Evolutionary conservation across 2,888 invertebrate genomes (phyloP), one percentile per base, ranked within the genome.

Genomic region (Flexamia atlantica): DNA sequence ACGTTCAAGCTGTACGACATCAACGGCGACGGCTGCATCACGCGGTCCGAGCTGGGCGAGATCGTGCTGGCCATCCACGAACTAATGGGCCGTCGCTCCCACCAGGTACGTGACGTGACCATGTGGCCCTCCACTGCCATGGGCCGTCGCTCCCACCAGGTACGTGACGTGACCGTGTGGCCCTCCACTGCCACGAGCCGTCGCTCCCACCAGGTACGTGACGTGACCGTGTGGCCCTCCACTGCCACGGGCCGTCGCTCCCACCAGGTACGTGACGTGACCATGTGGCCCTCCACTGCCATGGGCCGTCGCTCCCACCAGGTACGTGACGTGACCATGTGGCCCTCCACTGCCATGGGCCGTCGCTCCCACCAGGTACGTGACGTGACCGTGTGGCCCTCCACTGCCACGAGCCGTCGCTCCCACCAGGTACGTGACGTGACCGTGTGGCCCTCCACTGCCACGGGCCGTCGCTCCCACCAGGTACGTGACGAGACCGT

Each of bases 1-100:
- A 97, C 98, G 20, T 99, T 99, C 92, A 95, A 97, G 88, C 91
- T 99, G 84, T 99, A 99, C 91, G 99, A 99, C 91, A 95, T 98
- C 86, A 98, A 99, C 89, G 97, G 97, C 0, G 98, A 99, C 90
- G 99, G 99, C 0, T 97, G 97, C 89, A 98, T 99, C 89, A 98
- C 97, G 81, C 94, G 97, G 87, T 92, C 95, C 87, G 98, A 99
- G 91, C 92, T 99, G 88, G 94, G 95, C 2, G 97, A 98, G 91
- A 97, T 97, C 85, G 95, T 97, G 60, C 92, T 94, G 85, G 97
- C 98, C 4, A 96, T 99, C 17, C 98, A 99, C 90, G 98, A 98
- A 90, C 93, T 99, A 89, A 94, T 97, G 93, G 97, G 97, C 0
- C 91, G 95, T 57, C 91, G 95, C 85, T 93, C 95, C 40, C 95